Evolutionary conservation across 2,113 vertebrate species (phyloP), one percentile per base, ranked within the genome.

Genomic region (Hippolais icterina): DNA sequence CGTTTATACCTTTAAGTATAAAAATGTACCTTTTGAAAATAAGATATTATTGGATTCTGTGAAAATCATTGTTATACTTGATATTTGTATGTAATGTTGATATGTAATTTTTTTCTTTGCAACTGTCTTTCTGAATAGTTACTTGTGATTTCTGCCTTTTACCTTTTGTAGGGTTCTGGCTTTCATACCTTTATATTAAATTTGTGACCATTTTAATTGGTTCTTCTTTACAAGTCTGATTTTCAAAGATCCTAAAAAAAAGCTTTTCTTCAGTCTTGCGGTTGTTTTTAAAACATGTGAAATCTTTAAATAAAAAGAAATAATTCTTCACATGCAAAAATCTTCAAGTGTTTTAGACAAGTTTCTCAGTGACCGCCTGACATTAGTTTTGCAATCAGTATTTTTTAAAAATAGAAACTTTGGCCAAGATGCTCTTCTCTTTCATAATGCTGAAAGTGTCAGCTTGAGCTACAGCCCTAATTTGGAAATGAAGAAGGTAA

Each of bases 321-420:
- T 17, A 46, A 21, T 49, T 47, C 44, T 6, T n/a, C 11, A 23
- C 9, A 8, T 68, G 15, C 21, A 66, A 33, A 78, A 81, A 56
- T 54, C 12, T 2, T 3, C 16, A 3, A 3, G 0, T 49, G 3
- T 41, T 28, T 70, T 53, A 35, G 28, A 61, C 0, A 0, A 24
- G 37, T 81, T 89, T 78, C 33, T 79, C 19, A 21, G 44, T 52
- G 37, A 52, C 33, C 1, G 1, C 28, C 19, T 1, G 3, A 20
- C 37, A 16, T 5, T 60, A 4, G 5, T 29, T 96, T 80, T 86
- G 27, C 33, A 60, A 6, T 85, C 14, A 46, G 0, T 78, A 11
- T 41, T 65, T 65, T 87, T 77, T 37, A 18, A 59, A 81, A 66
- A 63, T 23, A 78, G 52, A 47, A 84, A 60, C 27, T 82, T 81